Evolutionary conservation across 1,140 invertebrate genomes (phyloP).

Genomic region (Lordiphosa stackelbergi): DNA sequence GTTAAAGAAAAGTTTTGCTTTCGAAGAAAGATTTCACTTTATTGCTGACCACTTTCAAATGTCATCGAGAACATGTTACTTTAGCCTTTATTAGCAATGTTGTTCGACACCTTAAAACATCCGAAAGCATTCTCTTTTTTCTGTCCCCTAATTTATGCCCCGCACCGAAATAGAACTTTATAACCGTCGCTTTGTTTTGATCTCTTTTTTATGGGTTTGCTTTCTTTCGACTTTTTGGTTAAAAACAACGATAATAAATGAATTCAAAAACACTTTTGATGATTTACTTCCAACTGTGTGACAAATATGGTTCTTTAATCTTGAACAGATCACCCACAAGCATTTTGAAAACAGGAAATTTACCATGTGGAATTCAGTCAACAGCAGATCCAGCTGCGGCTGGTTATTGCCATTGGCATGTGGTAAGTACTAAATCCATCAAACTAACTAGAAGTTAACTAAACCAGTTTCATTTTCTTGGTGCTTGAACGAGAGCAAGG

Average conservation of each 20-base stretch:
- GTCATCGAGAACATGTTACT: too few species aligned
- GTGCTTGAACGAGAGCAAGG: constrained; percentile 64
- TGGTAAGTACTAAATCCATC: constrained; percentile 60
- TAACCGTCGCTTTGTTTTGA: too few species aligned
- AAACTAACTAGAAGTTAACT: constrained; percentile 19
- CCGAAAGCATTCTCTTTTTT: constrained; percentile 26
- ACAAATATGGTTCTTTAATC: constrained; percentile 39
- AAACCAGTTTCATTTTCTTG: constrained; percentile 50
- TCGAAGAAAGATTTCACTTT: constrained; percentile 3
- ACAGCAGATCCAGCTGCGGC: constrained; percentile 25
- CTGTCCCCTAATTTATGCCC: constrained; percentile 26
- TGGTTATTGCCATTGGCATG: constrained; percentile 66
- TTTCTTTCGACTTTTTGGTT: constrained; percentile 4
- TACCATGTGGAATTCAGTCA: constrained; percentile 28
- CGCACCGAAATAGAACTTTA: constrained; percentile 13
- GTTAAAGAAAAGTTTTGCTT: not conserved
- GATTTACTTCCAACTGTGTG: constrained; percentile 26
- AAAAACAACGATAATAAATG: constrained; percentile 9
- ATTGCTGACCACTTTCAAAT: too few species aligned
- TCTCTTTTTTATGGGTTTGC: constrained; percentile 11
- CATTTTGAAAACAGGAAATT: not conserved
- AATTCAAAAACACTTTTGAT: constrained; percentile 7
- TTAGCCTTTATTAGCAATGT: too few species aligned
- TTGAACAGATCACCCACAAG: constrained; percentile 13
- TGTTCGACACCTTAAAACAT: constrained; percentile 14